Percentiles rank a stretch among this genome's conserved stretches.
These are phyloP conservation scores for Drosophila diplacantha DNA, from an alignment of 2,888 invertebrate genomes.

Conservation along the genomic window DNA sequence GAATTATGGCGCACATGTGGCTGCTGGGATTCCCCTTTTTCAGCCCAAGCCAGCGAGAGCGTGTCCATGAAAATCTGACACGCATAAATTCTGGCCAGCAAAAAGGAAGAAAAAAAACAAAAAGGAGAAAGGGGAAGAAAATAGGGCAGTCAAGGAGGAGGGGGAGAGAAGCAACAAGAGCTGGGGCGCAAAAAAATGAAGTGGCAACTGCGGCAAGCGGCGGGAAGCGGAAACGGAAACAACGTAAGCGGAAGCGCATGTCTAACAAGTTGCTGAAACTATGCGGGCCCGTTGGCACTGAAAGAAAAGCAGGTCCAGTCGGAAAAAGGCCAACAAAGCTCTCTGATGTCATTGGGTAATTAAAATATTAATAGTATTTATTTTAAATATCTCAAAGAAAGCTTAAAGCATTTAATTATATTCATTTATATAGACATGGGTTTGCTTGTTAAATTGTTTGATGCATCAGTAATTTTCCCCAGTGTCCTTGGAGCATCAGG, in stretches of 20 bases:
- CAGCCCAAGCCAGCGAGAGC: slow-evolving; percentile 20
- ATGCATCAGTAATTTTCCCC: too few species aligned
- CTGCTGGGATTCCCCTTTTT: slow-evolving; percentile 41
- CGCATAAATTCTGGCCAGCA: slow-evolving; percentile 57
- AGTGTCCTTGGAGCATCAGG: background rate
- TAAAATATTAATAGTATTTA: background rate
- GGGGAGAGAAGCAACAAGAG: slow-evolving; percentile 9
- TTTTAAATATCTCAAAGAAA: too few species aligned
- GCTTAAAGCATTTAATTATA: too few species aligned
- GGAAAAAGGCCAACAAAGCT: background rate
- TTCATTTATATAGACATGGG: too few species aligned
- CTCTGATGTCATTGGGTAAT: background rate
- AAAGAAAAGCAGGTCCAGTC: slow-evolving; percentile 30
- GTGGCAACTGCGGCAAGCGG: slow-evolving; percentile 40
- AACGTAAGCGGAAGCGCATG: slow-evolving; percentile 65
- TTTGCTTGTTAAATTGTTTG: too few species aligned
- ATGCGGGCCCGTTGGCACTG: slow-evolving; percentile 35
- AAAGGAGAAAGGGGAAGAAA: slow-evolving; percentile 1
- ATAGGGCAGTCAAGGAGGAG: background rate
- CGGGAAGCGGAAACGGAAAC: slow-evolving; percentile 62
- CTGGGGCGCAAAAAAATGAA: slow-evolving; percentile 19
- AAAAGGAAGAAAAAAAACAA: background rate
- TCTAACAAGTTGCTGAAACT: slow-evolving; percentile 67
- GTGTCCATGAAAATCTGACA: slow-evolving; percentile 68
- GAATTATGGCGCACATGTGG: slow-evolving; percentile 67